Percentiles rank a stretch among this genome's conserved stretches.
Evolutionary conservation across 2,888 invertebrate species (phyloP).

Genomic region (Agrochola litura): DNA sequence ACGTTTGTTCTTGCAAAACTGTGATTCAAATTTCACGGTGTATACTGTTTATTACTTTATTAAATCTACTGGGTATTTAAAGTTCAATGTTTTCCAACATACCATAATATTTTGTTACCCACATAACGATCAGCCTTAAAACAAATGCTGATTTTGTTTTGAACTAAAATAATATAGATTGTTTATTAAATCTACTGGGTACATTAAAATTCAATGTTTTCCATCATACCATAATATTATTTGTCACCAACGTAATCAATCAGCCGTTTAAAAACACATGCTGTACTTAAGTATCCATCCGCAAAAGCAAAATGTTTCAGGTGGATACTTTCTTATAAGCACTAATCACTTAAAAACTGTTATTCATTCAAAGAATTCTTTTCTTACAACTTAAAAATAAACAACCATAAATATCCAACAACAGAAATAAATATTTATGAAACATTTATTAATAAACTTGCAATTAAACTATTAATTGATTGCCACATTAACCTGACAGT

Average conservation of each 20-base stretch:
- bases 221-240: neutral
- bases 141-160: neutral
- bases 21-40: too few species aligned
- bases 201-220: neutral
- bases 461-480: conserved; percentile 22
- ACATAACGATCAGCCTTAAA: neutral
- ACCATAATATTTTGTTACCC: neutral
- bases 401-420: neutral
- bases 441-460: conserved; percentile 11
- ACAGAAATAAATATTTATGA: neutral
- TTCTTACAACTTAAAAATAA: neutral
- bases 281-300: neutral
- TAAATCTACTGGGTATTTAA: neutral
- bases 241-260: neutral
- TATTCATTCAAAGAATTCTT: neutral
- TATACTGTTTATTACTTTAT: neutral
- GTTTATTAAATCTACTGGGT: neutral
- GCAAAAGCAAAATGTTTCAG: neutral
- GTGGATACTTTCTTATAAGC: too few species aligned
- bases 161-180: neutral
- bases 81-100: neutral
- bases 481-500: conserved; percentile 16
- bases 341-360: neutral
- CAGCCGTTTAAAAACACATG: neutral
- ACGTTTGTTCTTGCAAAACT: too few species aligned